These are phyloP conservation scores for Leptobrachium ailaonicum DNA, from an alignment of 2,113 vertebrate genomes.

Conservation along the genomic window DNA sequence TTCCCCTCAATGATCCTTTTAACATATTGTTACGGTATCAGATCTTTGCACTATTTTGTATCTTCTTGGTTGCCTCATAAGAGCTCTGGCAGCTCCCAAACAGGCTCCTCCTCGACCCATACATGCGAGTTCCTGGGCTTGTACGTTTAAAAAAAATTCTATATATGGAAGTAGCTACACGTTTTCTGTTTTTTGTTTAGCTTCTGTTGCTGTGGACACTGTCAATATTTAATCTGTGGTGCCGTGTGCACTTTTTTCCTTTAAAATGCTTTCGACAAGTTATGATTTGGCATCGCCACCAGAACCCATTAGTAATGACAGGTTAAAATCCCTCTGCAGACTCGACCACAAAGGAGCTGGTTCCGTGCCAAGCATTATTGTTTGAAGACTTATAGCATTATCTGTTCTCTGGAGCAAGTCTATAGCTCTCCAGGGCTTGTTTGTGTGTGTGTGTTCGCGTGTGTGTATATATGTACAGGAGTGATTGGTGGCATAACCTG, in stretches of 20 bases:
- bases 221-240: conserved; percentile 10
- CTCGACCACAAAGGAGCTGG: conserved; percentile 57
- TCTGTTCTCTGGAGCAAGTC: not conserved
- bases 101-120: no score
- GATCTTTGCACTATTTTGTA: no score
- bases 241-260: conserved; percentile 39
- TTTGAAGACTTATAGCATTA: not conserved
- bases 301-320: conserved; percentile 64
- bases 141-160: no score
- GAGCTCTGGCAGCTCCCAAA: no score
- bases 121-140: no score
- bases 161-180: no score
- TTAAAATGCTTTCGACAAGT: conserved; percentile 60
- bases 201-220: conserved; percentile 4
- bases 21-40: no score
- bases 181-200: not conserved
- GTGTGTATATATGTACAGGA: no score
- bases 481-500: no score
- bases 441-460: no score
- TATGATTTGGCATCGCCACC: conserved; percentile 57
- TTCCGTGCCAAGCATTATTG: conserved; percentile 46
- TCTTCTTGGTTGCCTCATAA: no score
- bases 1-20: no score
- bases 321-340: conserved; percentile 58
- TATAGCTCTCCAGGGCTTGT: not conserved